These are phyloP conservation scores for Diuraphis noxia DNA, from an alignment of 1,140 invertebrate species.

Conservation along the genomic window DNA sequence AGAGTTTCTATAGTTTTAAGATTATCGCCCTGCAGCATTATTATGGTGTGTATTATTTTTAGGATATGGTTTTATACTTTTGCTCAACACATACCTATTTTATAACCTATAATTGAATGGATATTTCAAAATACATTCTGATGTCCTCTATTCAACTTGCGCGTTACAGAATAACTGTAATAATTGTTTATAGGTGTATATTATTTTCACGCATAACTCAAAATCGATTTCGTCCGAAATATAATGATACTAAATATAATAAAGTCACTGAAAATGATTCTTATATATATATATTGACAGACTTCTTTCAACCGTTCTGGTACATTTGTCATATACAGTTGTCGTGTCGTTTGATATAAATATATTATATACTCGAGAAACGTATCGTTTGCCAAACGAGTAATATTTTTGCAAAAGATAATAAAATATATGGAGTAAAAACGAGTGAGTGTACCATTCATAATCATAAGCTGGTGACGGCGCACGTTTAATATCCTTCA, in stretches of 20 bases:
- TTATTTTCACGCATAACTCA: too few relatives aligned
- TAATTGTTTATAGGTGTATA: too few relatives aligned
- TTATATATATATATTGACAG: not conserved
- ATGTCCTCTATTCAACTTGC: too few relatives aligned
- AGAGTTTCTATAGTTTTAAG: not conserved
- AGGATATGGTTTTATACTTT: too few relatives aligned
- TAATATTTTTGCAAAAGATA: slow-evolving; percentile 19
- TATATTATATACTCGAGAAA: not conserved
- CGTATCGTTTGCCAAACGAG: not conserved
- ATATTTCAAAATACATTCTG: too few relatives aligned
- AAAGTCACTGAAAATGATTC: not conserved
- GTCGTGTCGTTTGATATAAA: not conserved
- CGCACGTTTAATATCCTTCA: slow-evolving; percentile 9
- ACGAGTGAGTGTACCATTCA: not conserved
- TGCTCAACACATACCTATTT: too few relatives aligned
- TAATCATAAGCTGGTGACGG: slow-evolving; percentile 20
- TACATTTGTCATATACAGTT: not conserved
- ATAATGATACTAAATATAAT: not conserved
- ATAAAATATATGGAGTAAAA: not conserved
- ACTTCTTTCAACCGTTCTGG: not conserved
- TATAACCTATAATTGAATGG: too few relatives aligned
- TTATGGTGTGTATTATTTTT: too few relatives aligned
- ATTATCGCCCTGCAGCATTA: too few relatives aligned
- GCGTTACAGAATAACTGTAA: too few relatives aligned
- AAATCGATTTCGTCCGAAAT: not conserved